Base-by-base conservation (phyloP, 2,888 invertebrate species). In the Phyto melanocephala region DNA sequence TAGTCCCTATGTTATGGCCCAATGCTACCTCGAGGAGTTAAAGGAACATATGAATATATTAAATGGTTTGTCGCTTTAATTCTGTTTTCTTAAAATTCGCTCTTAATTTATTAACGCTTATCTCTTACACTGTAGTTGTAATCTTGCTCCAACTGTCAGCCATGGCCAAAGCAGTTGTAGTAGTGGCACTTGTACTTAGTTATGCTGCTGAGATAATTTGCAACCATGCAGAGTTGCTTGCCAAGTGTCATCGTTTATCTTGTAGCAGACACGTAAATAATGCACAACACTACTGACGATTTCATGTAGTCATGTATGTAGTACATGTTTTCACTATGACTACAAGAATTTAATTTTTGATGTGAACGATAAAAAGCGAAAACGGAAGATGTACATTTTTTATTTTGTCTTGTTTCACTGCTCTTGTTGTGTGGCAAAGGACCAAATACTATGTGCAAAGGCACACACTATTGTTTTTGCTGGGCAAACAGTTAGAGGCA, bases 221-320 rank as follows among this genome's bases (percentile, higher is more conserved):
- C 56, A 79, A 72, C 79, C 58, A 60, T 71, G 42, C 52, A 60
- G 40, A n/a, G 52, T 72, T 45, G 60, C 52, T 52, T 50, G 52
- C 20, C 65, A 79, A 79, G 65, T 80, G 72, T 67, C 60, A 67
- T 74, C 72, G 74, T 62, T 80, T 80, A 67, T 80, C 72, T 80
- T 80, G 50, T 24, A 72, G 65, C 35, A 80, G 72, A 67, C 72
- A 80, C 79, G 58, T 80, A 68, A 72, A 72, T 72, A 72, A 72
- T 72, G 72, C 17, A 79, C 47, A 50, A 54, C 52, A 35, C 40
- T 24, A 40, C 20, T 54, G 11, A 37, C 40, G 60, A 24, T n/a
- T 24, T 28, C 24, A 2, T 40, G 52, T 24, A 62, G 15, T 60
- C 50, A 40, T 72, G 54, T 37, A 52, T 60, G 50, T 52, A 33